Evolutionary conservation across 2,797 vertebrate genomes (phyloP).

Genomic region (Myotis planiceps): DNA sequence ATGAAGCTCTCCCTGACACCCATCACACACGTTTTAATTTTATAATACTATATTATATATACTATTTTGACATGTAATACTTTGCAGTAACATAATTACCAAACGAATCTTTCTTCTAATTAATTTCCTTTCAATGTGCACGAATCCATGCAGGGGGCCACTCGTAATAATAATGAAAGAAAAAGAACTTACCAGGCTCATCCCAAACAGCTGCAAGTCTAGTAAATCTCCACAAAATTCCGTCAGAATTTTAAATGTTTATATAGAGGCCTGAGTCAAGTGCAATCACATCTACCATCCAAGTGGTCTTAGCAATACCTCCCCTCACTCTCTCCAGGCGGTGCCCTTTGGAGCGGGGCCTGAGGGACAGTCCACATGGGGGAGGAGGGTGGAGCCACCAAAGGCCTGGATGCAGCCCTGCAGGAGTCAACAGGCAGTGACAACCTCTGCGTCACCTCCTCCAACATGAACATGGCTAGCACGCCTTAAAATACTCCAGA

Average conservation of each 20-base stretch:
- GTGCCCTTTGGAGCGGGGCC: neutral
- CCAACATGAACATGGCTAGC: neutral
- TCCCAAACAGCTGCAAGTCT: neutral
- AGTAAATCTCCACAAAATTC: neutral
- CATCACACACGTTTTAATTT: too few species aligned
- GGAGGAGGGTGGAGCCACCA: neutral
- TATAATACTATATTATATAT: too few species aligned
- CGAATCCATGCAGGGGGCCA: too few species aligned
- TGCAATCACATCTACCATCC: neutral
- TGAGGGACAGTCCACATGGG: neutral
- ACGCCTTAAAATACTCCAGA: neutral
- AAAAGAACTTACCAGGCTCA: neutral
- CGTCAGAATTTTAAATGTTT: neutral
- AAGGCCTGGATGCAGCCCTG: neutral
- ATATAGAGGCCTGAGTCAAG: neutral
- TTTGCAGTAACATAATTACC: too few species aligned
- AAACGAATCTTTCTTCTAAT: too few species aligned
- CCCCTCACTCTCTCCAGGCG: neutral
- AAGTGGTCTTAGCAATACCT: neutral
- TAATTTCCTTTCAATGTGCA: too few species aligned
- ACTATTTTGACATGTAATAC: too few species aligned
- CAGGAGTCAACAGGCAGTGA: rapidly evolving
- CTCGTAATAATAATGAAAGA: too few species aligned
- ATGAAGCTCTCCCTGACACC: too few species aligned
- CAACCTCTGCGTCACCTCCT: neutral